Conservation (phyloP, 2,888 invertebrate species). For the Andrena fulva region DNA sequence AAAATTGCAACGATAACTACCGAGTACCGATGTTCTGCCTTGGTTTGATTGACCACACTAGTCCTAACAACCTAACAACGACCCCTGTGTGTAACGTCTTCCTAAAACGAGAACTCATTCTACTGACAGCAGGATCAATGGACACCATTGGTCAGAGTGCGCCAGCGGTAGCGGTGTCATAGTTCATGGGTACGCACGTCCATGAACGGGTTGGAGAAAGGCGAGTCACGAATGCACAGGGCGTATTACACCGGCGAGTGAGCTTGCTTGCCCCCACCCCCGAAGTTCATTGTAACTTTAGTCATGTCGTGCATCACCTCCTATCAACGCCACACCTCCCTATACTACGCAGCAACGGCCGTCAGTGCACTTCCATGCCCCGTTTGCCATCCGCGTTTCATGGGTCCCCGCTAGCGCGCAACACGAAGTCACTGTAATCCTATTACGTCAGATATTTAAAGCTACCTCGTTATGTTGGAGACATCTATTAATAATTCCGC, state of each 20-base stretch:
- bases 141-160: background rate
- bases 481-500: background rate
- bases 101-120: too few species aligned
- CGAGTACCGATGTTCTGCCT: too few species aligned
- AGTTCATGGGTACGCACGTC: slow-evolving; percentile 43
- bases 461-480: background rate
- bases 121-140: background rate
- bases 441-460: background rate
- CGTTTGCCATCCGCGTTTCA: slow-evolving; percentile 21
- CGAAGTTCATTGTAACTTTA: slow-evolving; percentile 76
- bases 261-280: slow-evolving; percentile 52
- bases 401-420: background rate
- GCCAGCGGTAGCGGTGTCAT: slow-evolving; percentile 49
- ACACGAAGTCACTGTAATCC: background rate
- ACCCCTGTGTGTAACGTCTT: too few species aligned
- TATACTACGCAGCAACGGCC: slow-evolving; percentile 12
- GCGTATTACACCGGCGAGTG: slow-evolving; percentile 47
- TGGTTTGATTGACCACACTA: too few species aligned
- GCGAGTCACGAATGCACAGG: slow-evolving; percentile 24
- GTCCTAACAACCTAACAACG: too few species aligned
- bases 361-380: slow-evolving; percentile 46
- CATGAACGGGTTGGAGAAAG: slow-evolving; percentile 21
- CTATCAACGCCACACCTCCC: slow-evolving; percentile 56
- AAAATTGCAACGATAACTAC: too few species aligned
- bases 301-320: slow-evolving; percentile 65